Evolutionary conservation across 2,888 invertebrate species (phyloP), one percentile per base, ranked within the genome.

Genomic region (Diplolepis rosae): DNA sequence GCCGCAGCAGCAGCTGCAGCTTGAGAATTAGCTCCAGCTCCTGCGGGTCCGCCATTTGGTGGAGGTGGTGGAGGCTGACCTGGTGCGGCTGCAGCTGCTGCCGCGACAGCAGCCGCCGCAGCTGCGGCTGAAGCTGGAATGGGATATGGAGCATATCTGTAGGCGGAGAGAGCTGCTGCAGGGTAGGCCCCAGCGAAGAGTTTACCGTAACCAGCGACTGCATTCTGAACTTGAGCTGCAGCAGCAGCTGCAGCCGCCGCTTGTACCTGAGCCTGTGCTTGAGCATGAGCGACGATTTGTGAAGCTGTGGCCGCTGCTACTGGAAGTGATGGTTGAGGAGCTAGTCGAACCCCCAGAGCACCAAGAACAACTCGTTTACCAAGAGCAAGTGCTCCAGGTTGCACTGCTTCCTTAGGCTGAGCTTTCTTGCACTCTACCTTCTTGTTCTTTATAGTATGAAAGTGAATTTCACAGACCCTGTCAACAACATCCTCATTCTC

Each of bases 401-500:
- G 93, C 0, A 96, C 96, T 0, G 95, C 95, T 85, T 96, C 96
- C 88, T 96, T 96, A 27, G 96, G 96, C 90, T 96, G 96, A 1
- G 96, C 96, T 88, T 96, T 95, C 90, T 96, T 96, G 89, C 96
- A 96, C 89, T 96, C 96, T 54, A 93, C 93, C 89, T 96, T 96
- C 89, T 96, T 96, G 87, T 96, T 96, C 90, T 96, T 96, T 83
- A 96, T 95, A 71, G 95, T 96, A 89, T 96, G 96, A 89, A 96
- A 96, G 89, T 96, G 96, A 65, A 96, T 96, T 85, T 96, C 96
- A 90, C 96, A 96, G n/a, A 96, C 96, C 77, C 95, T 92, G 88
- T 96, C 96, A 18, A 96, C 96, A 1, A 96, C 95, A 87, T 96
- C 96, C 88, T 96, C 96, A 82, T 94, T 95, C 88, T 96, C 96